Evolutionary conservation across 1,140 invertebrate genomes (phyloP), one percentile per base, ranked within the genome.

Genomic region (Ericerus pela): DNA sequence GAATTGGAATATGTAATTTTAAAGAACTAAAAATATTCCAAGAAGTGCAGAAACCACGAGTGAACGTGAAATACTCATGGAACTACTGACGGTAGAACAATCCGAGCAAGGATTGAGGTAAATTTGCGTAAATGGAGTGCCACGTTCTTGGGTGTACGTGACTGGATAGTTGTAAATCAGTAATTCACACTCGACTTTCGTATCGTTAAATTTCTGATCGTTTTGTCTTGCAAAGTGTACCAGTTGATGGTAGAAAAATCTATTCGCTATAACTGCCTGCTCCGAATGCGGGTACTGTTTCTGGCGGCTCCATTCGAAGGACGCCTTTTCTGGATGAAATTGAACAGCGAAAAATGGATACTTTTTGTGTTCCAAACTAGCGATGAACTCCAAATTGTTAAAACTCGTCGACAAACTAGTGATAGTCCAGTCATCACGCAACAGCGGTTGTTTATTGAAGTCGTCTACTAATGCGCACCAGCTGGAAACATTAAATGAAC

Each of bases 301-400:
- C 2, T 75, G 72, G 8, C 8, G 4, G 11, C 4, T 20, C 78
- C 87, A 93, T 68, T 92, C 88, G 62, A 81, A 95, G 1, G 77
- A 65, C 63, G 81, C 84, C 65, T 94, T 95, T 68, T 96, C 91
- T 1, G 90, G 91, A 70, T 96, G 91, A 66, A 86, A 95, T 66
- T 93, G 88, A 0, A 87, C 70, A 1, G 81, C 89, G 68, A 86
- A 93, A 66, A 93, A 82, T 20, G 91, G 91, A 62, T 69, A 79
- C 65, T 69, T 76, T 62, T 61, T 73, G 62, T 76, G 79, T 65
- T 86, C 83, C 31, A 84, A 64, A 0, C 71, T 71, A 1, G 82
- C 82, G 61, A 80, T 79, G 63, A 85, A 92, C 64, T 77, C 67
- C 0, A 78, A 61, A 16, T 77, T 77, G 52, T 81, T 67, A 30